These are phyloP conservation scores for Trachymyrmex septentrionalis DNA, from an alignment of 1,140 invertebrate genomes.

Conservation along the genomic window DNA sequence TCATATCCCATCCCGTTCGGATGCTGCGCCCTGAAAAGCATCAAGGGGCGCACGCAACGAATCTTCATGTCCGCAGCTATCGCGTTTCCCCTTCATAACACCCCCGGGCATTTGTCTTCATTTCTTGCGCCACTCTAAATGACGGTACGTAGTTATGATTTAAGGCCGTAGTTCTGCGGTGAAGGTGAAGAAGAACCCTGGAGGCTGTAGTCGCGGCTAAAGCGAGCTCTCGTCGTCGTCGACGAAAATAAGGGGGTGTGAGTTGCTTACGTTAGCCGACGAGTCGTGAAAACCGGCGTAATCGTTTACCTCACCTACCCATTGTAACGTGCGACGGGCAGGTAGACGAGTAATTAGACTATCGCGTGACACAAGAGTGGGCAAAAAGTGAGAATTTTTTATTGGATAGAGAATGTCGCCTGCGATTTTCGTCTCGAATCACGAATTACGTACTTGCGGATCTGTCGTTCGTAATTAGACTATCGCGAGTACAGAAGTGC, in stretches of 20 bases:
- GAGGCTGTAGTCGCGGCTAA: slow-evolving; percentile 4
- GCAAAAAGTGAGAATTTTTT: slow-evolving; percentile 11
- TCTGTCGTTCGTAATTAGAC: neutral
- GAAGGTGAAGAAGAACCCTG: slow-evolving; percentile 41
- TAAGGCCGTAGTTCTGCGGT: slow-evolving; percentile 73
- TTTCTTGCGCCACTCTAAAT: slow-evolving; percentile 80
- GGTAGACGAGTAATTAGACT: slow-evolving; percentile 69
- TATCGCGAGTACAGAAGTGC: neutral
- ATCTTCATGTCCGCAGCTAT: slow-evolving; percentile 73
- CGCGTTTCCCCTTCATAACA: slow-evolving; percentile 83
- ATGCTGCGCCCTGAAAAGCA: slow-evolving; percentile 25
- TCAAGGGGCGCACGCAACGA: slow-evolving; percentile 52
- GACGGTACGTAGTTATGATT: slow-evolving; percentile 81
- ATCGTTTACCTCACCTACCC: slow-evolving; percentile 49
- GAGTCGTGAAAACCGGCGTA: slow-evolving; percentile 11
- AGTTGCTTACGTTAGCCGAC: slow-evolving; percentile 26
- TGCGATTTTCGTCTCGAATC: slow-evolving; percentile 13
- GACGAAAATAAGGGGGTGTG: neutral
- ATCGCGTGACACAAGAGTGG: slow-evolving; percentile 64
- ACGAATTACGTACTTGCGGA: neutral
- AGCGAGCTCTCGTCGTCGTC: slow-evolving; percentile 17
- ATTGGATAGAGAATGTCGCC: neutral
- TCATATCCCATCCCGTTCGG: neutral
- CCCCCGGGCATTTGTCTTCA: slow-evolving; percentile 81
- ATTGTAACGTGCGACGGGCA: neutral